These are phyloP conservation scores for Reticulitermes lucifugus DNA, from an alignment of 2,888 invertebrate species.

Conservation along the genomic window DNA sequence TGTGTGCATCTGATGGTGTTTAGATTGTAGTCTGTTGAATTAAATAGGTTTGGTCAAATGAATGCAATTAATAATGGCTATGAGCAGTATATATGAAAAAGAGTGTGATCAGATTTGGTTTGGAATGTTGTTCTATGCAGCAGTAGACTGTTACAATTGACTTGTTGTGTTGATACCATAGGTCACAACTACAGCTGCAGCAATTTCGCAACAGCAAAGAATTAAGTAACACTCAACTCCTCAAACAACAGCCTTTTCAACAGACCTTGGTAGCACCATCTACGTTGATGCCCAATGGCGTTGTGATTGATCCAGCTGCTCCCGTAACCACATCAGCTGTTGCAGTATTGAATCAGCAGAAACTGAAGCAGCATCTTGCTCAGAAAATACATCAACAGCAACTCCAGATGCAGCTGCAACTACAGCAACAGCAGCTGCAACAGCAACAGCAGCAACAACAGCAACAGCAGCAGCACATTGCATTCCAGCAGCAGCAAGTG, in stretches of 20 bases:
- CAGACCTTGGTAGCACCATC: slow-evolving; percentile 57
- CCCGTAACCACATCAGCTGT: slow-evolving; percentile 10
- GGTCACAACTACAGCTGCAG: slow-evolving; percentile 81
- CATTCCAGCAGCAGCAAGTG: slow-evolving; percentile 45
- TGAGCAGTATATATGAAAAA: too few relatives aligned
- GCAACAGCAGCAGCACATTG: slow-evolving; percentile 52
- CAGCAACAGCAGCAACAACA: slow-evolving; percentile 53
- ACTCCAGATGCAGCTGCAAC: slow-evolving; percentile 53
- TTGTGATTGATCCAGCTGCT: slow-evolving; percentile 48
- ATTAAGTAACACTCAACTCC: slow-evolving; percentile 54
- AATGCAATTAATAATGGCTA: too few relatives aligned
- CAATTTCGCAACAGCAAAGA: slow-evolving; percentile 65
- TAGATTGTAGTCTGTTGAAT: too few relatives aligned
- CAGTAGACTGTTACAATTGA: not conserved
- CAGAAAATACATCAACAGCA: slow-evolving; percentile 64
- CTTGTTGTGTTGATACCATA: slow-evolving; percentile 55
- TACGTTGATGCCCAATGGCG: slow-evolving; percentile 45
- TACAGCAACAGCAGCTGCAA: slow-evolving; percentile 57
- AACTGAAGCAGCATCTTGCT: slow-evolving; percentile 61
- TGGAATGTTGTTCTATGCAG: too few relatives aligned
- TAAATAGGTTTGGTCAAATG: too few relatives aligned
- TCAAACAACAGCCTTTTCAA: slow-evolving; percentile 68
- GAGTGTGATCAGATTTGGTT: too few relatives aligned
- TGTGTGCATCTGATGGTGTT: too few relatives aligned
- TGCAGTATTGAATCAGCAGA: slow-evolving; percentile 60